phyloP scores from a whole-genome alignment of 2,888 invertebrate species.

The Synanthedon vespiformis region DNA sequence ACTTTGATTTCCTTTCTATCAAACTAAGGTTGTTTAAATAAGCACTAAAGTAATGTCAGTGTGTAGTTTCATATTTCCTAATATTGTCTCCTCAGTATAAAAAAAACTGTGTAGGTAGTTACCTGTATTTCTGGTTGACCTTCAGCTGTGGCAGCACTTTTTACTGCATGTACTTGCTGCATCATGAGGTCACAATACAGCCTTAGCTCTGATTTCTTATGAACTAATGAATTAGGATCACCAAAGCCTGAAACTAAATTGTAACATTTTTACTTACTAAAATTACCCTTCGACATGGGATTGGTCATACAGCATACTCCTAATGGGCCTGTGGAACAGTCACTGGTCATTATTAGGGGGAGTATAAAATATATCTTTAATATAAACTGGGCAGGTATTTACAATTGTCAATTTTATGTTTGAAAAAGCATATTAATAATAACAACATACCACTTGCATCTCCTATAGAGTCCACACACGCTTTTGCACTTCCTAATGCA shows the following conservation, averaged over 20 bases:
- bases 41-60: not conserved
- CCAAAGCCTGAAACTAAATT: slow-evolving; percentile 50
- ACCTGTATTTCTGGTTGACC: slow-evolving; percentile 73
- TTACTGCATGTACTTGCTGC: slow-evolving; percentile 85
- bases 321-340: too few relatives aligned
- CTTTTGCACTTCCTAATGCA: slow-evolving; percentile 83
- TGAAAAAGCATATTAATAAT: not conserved
- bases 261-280: not conserved
- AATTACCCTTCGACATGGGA: too few relatives aligned
- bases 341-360: too few relatives aligned
- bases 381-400: too few relatives aligned
- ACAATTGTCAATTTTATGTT: too few relatives aligned
- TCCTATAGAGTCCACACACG: slow-evolving; percentile 67
- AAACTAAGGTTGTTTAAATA: too few relatives aligned
- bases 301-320: too few relatives aligned
- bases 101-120: slow-evolving; percentile 3
- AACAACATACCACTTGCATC: slow-evolving; percentile 15
- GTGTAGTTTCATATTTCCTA: not conserved
- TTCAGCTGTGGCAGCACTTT: slow-evolving; percentile 72
- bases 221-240: slow-evolving; percentile 72
- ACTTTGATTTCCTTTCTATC: too few relatives aligned
- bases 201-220: slow-evolving; percentile 82
- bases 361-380: not conserved
- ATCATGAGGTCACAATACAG: slow-evolving; percentile 85
- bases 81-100: not conserved